Conservation (phyloP, 2,888 invertebrate species). For the Neoascia interrupta region DNA sequence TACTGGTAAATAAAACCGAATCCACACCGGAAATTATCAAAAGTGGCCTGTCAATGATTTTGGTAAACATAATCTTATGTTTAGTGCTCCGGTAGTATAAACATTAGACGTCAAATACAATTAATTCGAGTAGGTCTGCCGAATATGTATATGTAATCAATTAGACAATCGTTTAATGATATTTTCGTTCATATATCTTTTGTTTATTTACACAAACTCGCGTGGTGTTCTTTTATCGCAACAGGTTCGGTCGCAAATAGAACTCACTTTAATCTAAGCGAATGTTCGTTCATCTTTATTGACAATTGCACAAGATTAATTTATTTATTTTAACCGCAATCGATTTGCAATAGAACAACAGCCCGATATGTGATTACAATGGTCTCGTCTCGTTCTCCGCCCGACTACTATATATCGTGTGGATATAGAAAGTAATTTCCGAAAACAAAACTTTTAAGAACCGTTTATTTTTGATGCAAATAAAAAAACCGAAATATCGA, state of each 20-base stretch:
- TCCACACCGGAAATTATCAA: constrained; percentile 55
- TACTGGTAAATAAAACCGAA: constrained; percentile 50
- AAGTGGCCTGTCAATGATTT: constrained; percentile 65
- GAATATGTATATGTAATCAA: constrained; percentile 56
- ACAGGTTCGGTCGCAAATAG: constrained; percentile 56
- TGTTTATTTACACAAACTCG: constrained; percentile 67
- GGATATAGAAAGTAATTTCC: constrained; percentile 68
- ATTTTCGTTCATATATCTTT: constrained; percentile 62
- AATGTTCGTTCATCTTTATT: constrained; percentile 65
- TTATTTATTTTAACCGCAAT: constrained; percentile 68
- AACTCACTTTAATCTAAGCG: constrained; percentile 60
- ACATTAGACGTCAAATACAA: constrained; percentile 55
- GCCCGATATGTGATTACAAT: constrained; percentile 66
- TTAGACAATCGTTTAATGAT: constrained; percentile 60
- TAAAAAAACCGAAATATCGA: constrained; percentile 67
- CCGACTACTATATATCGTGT: constrained; percentile 51
- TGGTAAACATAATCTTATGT: constrained; percentile 65
- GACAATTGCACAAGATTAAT: constrained; percentile 69
- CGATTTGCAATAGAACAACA: constrained; percentile 65
- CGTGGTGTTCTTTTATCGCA: constrained; percentile 64
- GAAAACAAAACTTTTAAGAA: constrained; percentile 69
- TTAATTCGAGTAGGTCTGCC: constrained; percentile 20
- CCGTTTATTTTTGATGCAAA: constrained; percentile 67
- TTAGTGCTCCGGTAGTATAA: constrained; percentile 41
- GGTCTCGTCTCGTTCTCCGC: constrained; percentile 54